A percentile compares a stretch with the other conserved stretches of the same genome.
These are phyloP conservation scores for Eupithecia abbreviata DNA, from an alignment of 2,888 invertebrate species.

Conservation along the genomic window DNA sequence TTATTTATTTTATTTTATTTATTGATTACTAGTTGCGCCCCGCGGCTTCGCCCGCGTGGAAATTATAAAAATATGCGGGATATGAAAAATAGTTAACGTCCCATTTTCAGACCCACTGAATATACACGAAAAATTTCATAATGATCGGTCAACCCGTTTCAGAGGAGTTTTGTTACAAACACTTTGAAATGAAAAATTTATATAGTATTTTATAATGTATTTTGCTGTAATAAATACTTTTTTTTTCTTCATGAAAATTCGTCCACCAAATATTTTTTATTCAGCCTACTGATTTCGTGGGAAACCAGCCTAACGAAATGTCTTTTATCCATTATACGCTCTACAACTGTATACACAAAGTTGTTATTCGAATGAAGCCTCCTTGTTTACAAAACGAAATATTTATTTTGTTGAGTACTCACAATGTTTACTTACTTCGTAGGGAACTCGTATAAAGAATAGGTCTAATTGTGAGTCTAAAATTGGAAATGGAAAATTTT, in stretches of 20 bases:
- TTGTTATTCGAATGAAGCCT: background rate
- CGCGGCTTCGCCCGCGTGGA: no score
- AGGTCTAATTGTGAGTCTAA: background rate
- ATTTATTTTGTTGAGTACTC: slow-evolving; percentile 2
- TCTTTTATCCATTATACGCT: background rate
- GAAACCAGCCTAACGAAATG: background rate
- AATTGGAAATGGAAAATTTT: background rate
- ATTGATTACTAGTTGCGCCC: no score
- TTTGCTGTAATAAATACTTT: no score
- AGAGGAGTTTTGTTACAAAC: no score
- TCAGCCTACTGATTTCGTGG: background rate
- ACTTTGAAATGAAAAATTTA: no score
- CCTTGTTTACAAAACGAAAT: background rate
- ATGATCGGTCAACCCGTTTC: no score
- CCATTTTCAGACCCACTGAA: no score
- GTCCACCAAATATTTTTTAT: background rate
- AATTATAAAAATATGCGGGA: no score
- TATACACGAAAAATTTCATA: no score
- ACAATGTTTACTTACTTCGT: background rate
- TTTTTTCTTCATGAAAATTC: background rate
- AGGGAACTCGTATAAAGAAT: background rate
- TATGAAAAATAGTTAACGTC: no score
- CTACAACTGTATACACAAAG: slow-evolving; percentile 1
- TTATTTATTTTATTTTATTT: no score
- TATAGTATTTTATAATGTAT: no score